A percentile compares a stretch with the other conserved stretches of the same genome.
Evolutionary conservation across 2,888 invertebrate genomes (phyloP).

Genomic region (Podabrus alpinus): DNA sequence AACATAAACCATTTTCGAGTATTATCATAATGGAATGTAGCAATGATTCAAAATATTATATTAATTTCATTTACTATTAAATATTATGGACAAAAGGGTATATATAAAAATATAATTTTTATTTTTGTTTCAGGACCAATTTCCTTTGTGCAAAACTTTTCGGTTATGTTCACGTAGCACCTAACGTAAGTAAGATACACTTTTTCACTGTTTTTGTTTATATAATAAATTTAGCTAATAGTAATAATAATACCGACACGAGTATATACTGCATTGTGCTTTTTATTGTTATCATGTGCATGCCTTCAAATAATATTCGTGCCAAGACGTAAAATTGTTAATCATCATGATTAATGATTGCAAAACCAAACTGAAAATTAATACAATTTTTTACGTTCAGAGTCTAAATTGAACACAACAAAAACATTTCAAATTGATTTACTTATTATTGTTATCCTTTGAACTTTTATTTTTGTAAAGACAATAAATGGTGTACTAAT

Average conservation of each 20-base stretch:
- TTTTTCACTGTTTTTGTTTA: not conserved
- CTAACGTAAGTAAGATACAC: not conserved
- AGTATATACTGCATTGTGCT: not conserved
- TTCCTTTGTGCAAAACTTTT: not conserved
- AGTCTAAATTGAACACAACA: too few species aligned
- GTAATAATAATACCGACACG: not conserved
- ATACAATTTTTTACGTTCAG: not conserved
- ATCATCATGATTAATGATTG: not conserved
- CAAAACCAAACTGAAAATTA: not conserved
- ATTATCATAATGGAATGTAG: too few species aligned
- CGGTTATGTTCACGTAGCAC: not conserved
- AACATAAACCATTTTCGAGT: too few species aligned
- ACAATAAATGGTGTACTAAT: constrained; percentile 1
- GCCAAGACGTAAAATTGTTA: not conserved
- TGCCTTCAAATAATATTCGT: not conserved
- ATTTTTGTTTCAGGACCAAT: not conserved
- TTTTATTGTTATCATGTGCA: not conserved
- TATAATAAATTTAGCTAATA: not conserved
- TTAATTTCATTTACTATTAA: too few species aligned
- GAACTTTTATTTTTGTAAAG: not conserved
- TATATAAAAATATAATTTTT: not conserved
- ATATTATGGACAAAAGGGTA: not conserved
- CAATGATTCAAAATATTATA: too few species aligned
- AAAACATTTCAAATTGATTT: not conserved
- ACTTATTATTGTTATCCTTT: not conserved